Conservation (phyloP, 2,797 vertebrate genomes). For the Phaenicophaeus curvirostris region DNA sequence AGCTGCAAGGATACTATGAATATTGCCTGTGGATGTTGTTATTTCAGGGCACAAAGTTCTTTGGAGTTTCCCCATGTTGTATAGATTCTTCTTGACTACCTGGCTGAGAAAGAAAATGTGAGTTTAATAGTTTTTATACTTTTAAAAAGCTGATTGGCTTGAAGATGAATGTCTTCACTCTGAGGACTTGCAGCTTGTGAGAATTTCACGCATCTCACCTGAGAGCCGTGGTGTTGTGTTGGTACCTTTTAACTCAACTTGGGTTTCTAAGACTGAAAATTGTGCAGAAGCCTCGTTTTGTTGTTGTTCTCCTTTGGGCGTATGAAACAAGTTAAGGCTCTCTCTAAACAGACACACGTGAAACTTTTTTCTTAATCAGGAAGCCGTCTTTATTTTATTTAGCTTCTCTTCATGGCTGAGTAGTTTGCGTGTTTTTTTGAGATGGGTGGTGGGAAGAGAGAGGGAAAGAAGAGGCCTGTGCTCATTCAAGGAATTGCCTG, state of each 20-base stretch:
- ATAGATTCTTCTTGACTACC: conserved; percentile 41
- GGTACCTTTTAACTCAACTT: neutral
- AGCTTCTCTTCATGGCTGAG: neutral
- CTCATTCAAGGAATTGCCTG: neutral
- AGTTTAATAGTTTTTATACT: conserved; percentile 1
- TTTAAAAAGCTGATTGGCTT: neutral
- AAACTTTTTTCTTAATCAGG: neutral
- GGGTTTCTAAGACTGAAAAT: neutral
- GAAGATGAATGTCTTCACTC: neutral
- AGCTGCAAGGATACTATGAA: neutral
- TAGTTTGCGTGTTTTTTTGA: neutral
- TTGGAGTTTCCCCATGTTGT: conserved; percentile 27
- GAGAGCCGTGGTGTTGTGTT: rapidly evolving
- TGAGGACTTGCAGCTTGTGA: neutral
- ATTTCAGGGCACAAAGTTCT: neutral
- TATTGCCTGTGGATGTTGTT: neutral
- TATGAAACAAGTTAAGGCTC: neutral
- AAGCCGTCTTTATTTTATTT: neutral
- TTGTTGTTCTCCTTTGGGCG: neutral
- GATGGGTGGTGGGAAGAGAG: neutral
- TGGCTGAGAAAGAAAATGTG: conserved; percentile 8
- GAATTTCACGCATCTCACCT: neutral
- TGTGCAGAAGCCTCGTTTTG: neutral
- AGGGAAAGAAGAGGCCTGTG: neutral
- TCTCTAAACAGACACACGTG: neutral